phyloP scores from a whole-genome alignment of 1,140 invertebrate genomes.

The Drosophila navojoa region DNA sequence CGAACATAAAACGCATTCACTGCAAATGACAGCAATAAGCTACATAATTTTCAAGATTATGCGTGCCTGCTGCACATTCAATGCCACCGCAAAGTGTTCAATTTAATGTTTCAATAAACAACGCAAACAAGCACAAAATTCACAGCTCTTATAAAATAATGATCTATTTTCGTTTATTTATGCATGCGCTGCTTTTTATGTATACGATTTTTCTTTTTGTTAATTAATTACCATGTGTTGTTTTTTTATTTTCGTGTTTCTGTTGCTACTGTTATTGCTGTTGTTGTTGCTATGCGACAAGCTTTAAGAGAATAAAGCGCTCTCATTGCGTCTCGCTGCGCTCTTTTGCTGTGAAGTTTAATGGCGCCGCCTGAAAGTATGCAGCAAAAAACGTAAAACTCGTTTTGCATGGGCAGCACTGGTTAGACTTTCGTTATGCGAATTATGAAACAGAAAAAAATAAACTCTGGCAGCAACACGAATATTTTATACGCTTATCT shows the following conservation, averaged over 20 bases:
- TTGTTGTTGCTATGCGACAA: conserved; percentile 13
- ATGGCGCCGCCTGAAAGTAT: conserved; percentile 47
- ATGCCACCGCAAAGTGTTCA: conserved; percentile 49
- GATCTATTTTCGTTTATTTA: conserved; percentile 58
- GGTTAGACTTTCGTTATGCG: conserved; percentile 6
- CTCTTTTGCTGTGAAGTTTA: conserved; percentile 15
- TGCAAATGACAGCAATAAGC: conserved; percentile 3
- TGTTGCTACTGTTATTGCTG: not conserved
- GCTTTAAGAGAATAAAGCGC: conserved; percentile 10
- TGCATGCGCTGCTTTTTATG: conserved; percentile 6
- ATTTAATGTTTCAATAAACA: conserved; percentile 77
- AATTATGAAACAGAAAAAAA: not conserved
- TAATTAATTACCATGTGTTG: conserved; percentile 16
- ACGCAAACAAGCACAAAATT: conserved; percentile 34
- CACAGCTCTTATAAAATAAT: conserved; percentile 62
- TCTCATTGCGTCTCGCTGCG: conserved; percentile 5
- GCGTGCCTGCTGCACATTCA: conserved; percentile 3
- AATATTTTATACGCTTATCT: conserved; percentile 15
- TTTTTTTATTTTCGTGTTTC: conserved; percentile 1
- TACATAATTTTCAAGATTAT: conserved; percentile 11
- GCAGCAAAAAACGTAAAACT: conserved; percentile 35
- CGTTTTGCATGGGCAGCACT: conserved; percentile 37
- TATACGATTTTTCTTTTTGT: conserved; percentile 3
- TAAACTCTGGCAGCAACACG: not conserved
- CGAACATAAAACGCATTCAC: conserved; percentile 15